These are phyloP conservation scores for Coluber constrictor DNA, from an alignment of 2,797 vertebrate genomes.

Conservation along the genomic window DNA sequence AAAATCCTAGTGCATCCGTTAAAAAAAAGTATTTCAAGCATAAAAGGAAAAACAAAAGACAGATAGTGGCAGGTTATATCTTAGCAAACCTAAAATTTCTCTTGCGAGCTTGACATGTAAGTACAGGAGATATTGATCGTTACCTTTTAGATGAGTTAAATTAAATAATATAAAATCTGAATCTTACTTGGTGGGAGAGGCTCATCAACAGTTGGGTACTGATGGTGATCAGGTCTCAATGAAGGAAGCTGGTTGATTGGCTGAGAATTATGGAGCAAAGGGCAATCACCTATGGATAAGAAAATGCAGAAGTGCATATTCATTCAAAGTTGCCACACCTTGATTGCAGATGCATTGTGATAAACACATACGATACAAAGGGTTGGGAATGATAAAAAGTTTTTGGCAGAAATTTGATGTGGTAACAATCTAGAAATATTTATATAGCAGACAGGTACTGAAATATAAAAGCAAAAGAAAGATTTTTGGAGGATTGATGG, in stretches of 20 bases:
- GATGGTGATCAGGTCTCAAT: constrained; percentile 89
- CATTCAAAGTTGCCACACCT: constrained; percentile 63
- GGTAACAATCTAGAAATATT: constrained; percentile 44
- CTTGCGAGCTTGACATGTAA: neutral
- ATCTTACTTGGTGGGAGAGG: constrained; percentile 99
- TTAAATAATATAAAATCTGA: constrained; percentile 66
- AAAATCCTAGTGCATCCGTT: too few relatives aligned
- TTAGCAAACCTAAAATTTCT: neutral
- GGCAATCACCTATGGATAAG: constrained; percentile 86
- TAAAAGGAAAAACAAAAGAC: neutral
- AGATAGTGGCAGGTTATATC: neutral
- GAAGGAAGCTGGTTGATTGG: constrained; percentile 90
- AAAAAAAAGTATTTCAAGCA: neutral
- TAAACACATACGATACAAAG: constrained; percentile 55
- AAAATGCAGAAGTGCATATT: constrained; percentile 75
- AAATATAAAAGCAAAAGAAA: constrained; percentile 41
- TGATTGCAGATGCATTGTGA: constrained; percentile 64
- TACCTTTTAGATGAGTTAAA: constrained; percentile 50
- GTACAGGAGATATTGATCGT: constrained; percentile 68
- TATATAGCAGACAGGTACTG: constrained; percentile 34
- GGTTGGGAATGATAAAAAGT: constrained; percentile 19
- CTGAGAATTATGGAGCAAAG: constrained; percentile 83
- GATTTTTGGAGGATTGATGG: constrained; percentile 1
- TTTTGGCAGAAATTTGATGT: constrained; percentile 15
- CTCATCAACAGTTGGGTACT: constrained; percentile 94